Evolutionary conservation across 2,888 invertebrate species (phyloP).

Genomic region (Troilus luridus): DNA sequence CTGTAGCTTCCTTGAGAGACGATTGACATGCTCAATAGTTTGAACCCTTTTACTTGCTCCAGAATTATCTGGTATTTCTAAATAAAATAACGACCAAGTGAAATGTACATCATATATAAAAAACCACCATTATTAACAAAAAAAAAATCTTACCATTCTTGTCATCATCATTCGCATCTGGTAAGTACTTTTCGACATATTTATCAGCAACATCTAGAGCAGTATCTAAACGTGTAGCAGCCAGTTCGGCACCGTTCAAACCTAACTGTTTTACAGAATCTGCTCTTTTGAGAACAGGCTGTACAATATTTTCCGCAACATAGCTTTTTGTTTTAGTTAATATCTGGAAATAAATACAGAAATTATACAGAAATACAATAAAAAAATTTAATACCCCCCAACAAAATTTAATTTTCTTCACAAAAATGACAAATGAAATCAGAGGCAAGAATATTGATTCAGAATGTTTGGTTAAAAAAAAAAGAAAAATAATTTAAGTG

Average conservation of each 20-base stretch:
- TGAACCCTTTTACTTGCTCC: slow-evolving; percentile 77
- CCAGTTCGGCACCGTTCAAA: slow-evolving; percentile 75
- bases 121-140: neutral
- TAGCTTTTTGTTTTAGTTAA: slow-evolving; percentile 85
- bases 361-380: neutral
- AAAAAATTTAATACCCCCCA: too few species aligned
- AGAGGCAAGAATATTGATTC: too few species aligned
- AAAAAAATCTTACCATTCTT: slow-evolving; percentile 74
- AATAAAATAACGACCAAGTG: slow-evolving; percentile 10
- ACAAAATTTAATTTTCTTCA: too few species aligned
- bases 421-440: too few species aligned
- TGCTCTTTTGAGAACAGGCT: slow-evolving; percentile 82
- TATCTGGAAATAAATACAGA: slow-evolving; percentile 73
- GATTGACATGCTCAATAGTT: slow-evolving; percentile 84
- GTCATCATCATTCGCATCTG: slow-evolving; percentile 75
- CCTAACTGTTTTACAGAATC: slow-evolving; percentile 88
- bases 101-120: neutral
- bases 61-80: slow-evolving; percentile 64
- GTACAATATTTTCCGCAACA: slow-evolving; percentile 77
- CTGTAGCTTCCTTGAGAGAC: slow-evolving; percentile 83
- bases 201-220: slow-evolving; percentile 84
- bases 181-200: slow-evolving; percentile 86
- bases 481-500: too few species aligned
- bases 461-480: too few species aligned
- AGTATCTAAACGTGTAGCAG: slow-evolving; percentile 81